Percentiles rank a stretch among this genome's conserved stretches.
These are phyloP conservation scores for Colletes latitarsis DNA, from an alignment of 1,140 invertebrate species.

Conservation along the genomic window DNA sequence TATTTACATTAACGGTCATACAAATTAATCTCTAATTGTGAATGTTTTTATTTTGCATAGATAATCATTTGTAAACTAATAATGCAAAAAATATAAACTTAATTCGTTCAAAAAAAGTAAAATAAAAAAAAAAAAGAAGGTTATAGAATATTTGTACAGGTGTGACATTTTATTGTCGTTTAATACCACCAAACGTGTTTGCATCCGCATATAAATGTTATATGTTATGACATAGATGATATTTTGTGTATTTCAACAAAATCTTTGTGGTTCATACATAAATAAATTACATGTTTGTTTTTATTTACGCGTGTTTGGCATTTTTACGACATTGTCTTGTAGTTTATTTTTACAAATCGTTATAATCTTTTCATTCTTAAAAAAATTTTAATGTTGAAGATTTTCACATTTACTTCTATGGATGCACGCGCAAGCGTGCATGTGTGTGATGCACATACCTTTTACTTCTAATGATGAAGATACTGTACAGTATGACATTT, in stretches of 20 bases:
- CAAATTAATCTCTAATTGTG: slow-evolving; percentile 7
- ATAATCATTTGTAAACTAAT: slow-evolving; percentile 9
- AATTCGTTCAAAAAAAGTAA: slow-evolving; percentile 7
- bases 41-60: neutral
- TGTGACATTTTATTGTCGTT: slow-evolving; percentile 41
- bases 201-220: slow-evolving; percentile 20
- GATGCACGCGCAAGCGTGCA: neutral
- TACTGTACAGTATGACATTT: slow-evolving; percentile 32
- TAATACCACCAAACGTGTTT: slow-evolving; percentile 31
- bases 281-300: slow-evolving; percentile 39
- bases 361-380: neutral
- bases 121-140: slow-evolving; percentile 2
- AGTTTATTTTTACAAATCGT: neutral
- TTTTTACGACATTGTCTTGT: slow-evolving; percentile 12
- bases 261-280: slow-evolving; percentile 27
- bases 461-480: slow-evolving; percentile 1
- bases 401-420: neutral
- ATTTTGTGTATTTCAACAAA: slow-evolving; percentile 26
- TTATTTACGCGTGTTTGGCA: slow-evolving; percentile 24
- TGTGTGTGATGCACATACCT: neutral
- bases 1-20: neutral
- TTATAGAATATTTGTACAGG: slow-evolving; percentile 48
- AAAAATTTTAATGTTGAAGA: neutral
- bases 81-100: neutral
- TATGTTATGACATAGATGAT: neutral